These are phyloP conservation scores for Choristoneura rosaceana DNA, from an alignment of 2,888 invertebrate genomes.

Conservation along the genomic window DNA sequence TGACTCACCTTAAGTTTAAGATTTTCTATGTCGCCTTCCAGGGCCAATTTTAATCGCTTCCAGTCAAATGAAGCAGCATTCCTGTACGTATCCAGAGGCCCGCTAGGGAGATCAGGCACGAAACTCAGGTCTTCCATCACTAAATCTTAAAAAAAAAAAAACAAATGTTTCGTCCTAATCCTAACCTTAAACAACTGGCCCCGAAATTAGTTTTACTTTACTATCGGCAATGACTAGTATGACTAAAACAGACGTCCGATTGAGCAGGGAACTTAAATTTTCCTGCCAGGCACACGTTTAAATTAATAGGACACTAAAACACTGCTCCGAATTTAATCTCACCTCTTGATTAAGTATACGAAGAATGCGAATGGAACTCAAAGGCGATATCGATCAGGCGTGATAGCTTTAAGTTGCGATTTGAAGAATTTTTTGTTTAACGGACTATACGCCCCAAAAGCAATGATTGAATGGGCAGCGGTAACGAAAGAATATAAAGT, in stretches of 20 bases:
- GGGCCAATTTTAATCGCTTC: slow-evolving; percentile 92
- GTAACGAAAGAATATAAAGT: neutral
- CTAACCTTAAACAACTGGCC: slow-evolving; percentile 42
- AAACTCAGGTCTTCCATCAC: slow-evolving; percentile 85
- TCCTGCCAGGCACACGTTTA: slow-evolving; percentile 48
- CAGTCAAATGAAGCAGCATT: slow-evolving; percentile 93
- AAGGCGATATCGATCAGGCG: neutral
- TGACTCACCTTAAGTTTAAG: slow-evolving; percentile 90
- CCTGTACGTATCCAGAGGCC: slow-evolving; percentile 92
- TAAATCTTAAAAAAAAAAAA: slow-evolving; percentile 55
- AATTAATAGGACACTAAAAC: slow-evolving; percentile 41
- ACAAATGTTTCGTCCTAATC: slow-evolving; percentile 46
- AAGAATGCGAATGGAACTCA: slow-evolving; percentile 7
- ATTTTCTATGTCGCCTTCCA: slow-evolving; percentile 91
- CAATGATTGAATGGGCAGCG: slow-evolving; percentile 31
- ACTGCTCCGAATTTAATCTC: slow-evolving; percentile 50
- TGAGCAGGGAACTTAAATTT: slow-evolving; percentile 54
- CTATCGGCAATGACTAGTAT: slow-evolving; percentile 63
- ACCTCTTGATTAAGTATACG: slow-evolving; percentile 55
- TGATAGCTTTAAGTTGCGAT: slow-evolving; percentile 4
- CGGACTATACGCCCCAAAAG: slow-evolving; percentile 38
- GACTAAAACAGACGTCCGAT: slow-evolving; percentile 55
- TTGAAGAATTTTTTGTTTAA: slow-evolving; percentile 21
- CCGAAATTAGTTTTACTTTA: slow-evolving; percentile 52
- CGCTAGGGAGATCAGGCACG: slow-evolving; percentile 88